Conservation (phyloP, 2,113 vertebrate species). For the Salvelinus alpinus region DNA sequence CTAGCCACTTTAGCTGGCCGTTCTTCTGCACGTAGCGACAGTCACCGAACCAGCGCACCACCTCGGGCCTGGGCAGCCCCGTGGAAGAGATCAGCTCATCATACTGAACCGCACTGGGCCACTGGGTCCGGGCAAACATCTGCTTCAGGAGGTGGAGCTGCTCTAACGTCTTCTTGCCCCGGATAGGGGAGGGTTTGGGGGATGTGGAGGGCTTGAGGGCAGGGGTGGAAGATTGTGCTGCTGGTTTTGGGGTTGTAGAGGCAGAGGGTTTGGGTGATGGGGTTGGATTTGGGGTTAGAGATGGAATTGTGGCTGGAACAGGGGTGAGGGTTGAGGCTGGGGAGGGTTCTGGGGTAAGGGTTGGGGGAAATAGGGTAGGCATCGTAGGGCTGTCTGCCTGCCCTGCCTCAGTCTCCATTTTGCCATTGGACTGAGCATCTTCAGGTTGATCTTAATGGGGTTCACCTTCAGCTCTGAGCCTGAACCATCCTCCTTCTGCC, state of each 20-base stretch:
- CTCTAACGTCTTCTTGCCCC: conserved; percentile 87
- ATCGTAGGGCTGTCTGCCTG: conserved; percentile 59
- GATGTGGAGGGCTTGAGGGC: conserved; percentile 31
- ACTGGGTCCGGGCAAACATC: conserved; percentile 91
- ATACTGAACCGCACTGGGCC: conserved; percentile 91
- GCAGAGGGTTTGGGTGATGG: conserved; percentile 13
- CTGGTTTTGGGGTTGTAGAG: conserved; percentile 48
- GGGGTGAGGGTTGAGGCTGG: conserved; percentile 31
- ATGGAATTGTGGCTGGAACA: too few relatives aligned
- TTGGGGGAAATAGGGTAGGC: conserved; percentile 21
- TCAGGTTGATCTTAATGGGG: conserved; percentile 97
- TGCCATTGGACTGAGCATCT: conserved; percentile 89
- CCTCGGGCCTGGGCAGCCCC: conserved; percentile 85
- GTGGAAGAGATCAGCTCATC: conserved; percentile 84
- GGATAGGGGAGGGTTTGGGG: conserved; percentile 53
- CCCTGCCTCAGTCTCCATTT: conserved; percentile 57
- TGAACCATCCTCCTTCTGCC: conserved; percentile 65
- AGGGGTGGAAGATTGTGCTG: conserved; percentile 17
- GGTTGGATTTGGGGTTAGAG: conserved; percentile 20
- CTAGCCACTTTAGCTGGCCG: conserved; percentile 93
- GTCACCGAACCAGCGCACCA: conserved; percentile 97
- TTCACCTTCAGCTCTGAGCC: conserved; percentile 85
- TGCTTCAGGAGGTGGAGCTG: conserved; percentile 92
- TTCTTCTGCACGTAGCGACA: conserved; percentile 94
- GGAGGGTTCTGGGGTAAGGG: conserved; percentile 28